Evolutionary conservation across 2,797 vertebrate species (phyloP), one percentile per base, ranked within the genome.

Genomic region (Anguilla pacifica): DNA sequence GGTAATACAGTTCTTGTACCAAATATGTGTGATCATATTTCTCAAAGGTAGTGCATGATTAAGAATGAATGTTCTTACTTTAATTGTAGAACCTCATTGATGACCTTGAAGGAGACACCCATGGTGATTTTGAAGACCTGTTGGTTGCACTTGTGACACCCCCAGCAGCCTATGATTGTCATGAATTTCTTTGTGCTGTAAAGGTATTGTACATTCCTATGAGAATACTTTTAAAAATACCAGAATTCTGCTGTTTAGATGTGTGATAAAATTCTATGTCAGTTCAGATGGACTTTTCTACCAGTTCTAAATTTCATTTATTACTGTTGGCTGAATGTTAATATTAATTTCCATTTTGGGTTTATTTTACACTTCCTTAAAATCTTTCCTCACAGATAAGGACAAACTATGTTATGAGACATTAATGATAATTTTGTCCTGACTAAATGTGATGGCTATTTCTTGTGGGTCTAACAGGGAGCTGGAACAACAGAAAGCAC

Each of bases 51-150:
- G 79, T 79, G 17, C 55, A 17, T 88, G 77, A 49, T 64, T 86
- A 13, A 64, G 15, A 57, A 84, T 59, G 51, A 84, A 35, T 4
- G 0, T n/a, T 25, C 79, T 43, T 87, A 11, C 87, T 31, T 88
- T 83, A 39, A 7, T 35, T 67, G 0, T 77, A 97, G 96, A 90
- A 85, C 83, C 91, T 97, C 43, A 87, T 89, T 57, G 96, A 93
- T 88, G 97, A 97, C 88, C 92, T 98, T 92, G 92, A 98, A 91
- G 96, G 96, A 0, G 97, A 98, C 89, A 97, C 97, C 39, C 95
- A 94, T 0, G 97, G 97, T 83, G 92, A 98, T 88, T 97, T 98
- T 87, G 94, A 97, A 91, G 92, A 95, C 19, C 11, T 97, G 89
- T 92, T 98, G 82, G 95, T 97, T 5, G 96, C 96, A 61, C 94